A percentile compares a stretch with the other conserved stretches of the same genome.
Evolutionary conservation across 1,140 invertebrate species (phyloP).

Genomic region (Geopemphigus sp.): DNA sequence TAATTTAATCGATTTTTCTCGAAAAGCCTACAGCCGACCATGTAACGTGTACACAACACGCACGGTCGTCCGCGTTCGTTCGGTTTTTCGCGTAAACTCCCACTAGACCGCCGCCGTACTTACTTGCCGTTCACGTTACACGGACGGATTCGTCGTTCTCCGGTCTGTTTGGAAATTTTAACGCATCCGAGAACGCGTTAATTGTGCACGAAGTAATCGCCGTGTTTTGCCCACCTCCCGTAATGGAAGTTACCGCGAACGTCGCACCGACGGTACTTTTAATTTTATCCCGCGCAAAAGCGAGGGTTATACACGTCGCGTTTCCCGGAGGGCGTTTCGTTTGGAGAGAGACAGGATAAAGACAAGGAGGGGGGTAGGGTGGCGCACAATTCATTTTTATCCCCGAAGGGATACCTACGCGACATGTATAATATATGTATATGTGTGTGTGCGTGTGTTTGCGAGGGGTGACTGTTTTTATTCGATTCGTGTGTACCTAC

Average conservation of each 20-base stretch:
- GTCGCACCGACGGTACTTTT: constrained; percentile 27
- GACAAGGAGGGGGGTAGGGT: constrained; percentile 1
- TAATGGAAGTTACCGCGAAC: too few relatives aligned
- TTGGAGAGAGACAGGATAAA: constrained; percentile 19
- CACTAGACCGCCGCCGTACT: not conserved
- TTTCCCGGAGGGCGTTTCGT: constrained; percentile 20
- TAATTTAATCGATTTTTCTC: too few relatives aligned
- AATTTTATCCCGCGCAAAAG: constrained; percentile 28
- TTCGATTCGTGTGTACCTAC: constrained; percentile 31
- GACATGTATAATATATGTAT: not conserved
- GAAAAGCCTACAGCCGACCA: too few relatives aligned
- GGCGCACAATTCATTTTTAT: constrained; percentile 47
- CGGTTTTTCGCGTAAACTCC: not conserved
- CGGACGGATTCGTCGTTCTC: not conserved
- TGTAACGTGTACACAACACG: too few relatives aligned
- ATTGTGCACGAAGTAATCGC: too few relatives aligned
- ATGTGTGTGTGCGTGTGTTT: not conserved
- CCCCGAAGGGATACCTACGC: constrained; percentile 13
- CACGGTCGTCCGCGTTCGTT: too few relatives aligned
- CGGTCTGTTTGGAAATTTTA: constrained; percentile 13
- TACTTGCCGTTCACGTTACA: not conserved
- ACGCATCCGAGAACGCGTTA: constrained; percentile 1
- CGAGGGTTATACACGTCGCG: not conserved
- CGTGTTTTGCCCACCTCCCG: too few relatives aligned
- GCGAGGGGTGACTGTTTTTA: constrained; percentile 40